These are phyloP conservation scores for Pseudoatta argentina DNA, from an alignment of 1,140 invertebrate species.

Conservation along the genomic window DNA sequence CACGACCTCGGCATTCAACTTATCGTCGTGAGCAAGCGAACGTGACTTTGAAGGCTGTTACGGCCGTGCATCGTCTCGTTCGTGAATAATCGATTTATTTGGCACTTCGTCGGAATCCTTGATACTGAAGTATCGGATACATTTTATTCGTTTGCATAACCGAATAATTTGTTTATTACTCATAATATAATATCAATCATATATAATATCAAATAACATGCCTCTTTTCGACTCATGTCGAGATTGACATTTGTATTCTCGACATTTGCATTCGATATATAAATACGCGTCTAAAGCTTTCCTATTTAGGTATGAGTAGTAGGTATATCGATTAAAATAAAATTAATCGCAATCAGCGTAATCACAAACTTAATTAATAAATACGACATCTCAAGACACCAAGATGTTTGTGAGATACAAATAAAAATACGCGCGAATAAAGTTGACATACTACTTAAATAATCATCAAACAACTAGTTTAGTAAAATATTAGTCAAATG, in stretches of 20 bases:
- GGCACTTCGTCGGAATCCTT: conserved; percentile 74
- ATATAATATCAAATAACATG: conserved; percentile 41
- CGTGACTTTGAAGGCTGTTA: conserved; percentile 61
- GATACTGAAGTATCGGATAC: conserved; percentile 66
- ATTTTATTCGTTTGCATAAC: conserved; percentile 68
- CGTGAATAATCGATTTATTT: conserved; percentile 71
- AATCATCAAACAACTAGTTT: conserved; percentile 2
- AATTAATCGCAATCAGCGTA: not conserved
- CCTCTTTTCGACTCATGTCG: not conserved
- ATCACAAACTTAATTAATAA: not conserved
- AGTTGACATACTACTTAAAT: not conserved
- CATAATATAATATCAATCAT: no score
- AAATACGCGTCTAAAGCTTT: not conserved
- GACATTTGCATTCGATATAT: not conserved
- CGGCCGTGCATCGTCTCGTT: conserved; percentile 30
- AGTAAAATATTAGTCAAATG: conserved; percentile 17
- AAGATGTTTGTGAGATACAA: conserved; percentile 12
- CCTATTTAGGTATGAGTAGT: not conserved
- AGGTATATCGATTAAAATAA: no score
- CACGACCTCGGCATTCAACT: conserved; percentile 7
- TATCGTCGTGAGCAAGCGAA: conserved; percentile 3
- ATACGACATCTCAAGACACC: not conserved
- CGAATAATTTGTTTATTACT: conserved; percentile 74
- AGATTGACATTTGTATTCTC: conserved; percentile 19
- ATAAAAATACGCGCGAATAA: conserved; percentile 23